phyloP scores from a whole-genome alignment of 2,797 vertebrate genomes.

The Hemibagrus guttatus region DNA sequence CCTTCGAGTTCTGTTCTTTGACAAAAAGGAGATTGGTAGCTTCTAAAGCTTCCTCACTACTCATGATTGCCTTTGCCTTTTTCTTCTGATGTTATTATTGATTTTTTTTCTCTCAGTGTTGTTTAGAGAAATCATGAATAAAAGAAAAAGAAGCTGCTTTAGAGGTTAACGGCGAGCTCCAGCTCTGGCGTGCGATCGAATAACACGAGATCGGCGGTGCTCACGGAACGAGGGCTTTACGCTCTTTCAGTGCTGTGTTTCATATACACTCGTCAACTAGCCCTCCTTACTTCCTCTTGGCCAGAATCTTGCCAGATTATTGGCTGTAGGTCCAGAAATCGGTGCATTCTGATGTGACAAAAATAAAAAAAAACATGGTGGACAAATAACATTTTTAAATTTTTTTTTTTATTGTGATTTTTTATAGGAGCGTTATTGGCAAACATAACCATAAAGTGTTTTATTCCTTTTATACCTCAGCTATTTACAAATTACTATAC shows the following conservation, averaged over 20 bases:
- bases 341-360: too few relatives aligned
- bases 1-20: neutral
- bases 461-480: neutral
- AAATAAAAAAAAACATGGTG: neutral
- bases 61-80: neutral
- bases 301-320: neutral
- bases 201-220: neutral
- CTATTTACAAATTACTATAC: neutral
- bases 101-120: neutral
- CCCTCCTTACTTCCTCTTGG: neutral
- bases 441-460: too few relatives aligned
- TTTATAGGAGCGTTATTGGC: too few relatives aligned
- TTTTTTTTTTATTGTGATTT: too few relatives aligned
- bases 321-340: neutral
- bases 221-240: neutral
- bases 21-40: neutral
- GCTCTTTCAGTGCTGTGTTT: neutral
- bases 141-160: too few relatives aligned
- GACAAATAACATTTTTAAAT: too few relatives aligned
- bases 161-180: neutral
- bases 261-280: neutral
- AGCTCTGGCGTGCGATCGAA: neutral
- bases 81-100: slow-evolving; percentile 16
- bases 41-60: slow-evolving; percentile 11
- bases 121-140: slow-evolving; percentile 6